A percentile compares a stretch with the other conserved stretches of the same genome.
Evolutionary conservation across 2,888 invertebrate genomes (phyloP).

Genomic region (Pollenia griseotomentosa): DNA sequence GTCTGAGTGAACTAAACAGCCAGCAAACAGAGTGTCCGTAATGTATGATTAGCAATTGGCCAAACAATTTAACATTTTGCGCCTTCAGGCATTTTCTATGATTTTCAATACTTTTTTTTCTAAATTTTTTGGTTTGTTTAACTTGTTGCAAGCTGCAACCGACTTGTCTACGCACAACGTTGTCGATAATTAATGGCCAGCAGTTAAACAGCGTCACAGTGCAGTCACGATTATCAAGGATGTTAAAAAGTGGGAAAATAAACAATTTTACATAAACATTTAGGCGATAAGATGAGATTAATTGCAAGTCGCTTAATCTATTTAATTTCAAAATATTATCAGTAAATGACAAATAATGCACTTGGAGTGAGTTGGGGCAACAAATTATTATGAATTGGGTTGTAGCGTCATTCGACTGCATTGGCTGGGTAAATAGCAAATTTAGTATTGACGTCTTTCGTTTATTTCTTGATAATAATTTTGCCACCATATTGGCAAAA

Average conservation of each 20-base stretch:
- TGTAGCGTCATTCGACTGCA: background rate
- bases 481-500: too few relatives aligned
- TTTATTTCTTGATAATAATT: too few relatives aligned
- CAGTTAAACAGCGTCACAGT: conserved; percentile 52
- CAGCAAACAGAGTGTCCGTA: conserved; percentile 21
- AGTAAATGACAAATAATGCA: conserved; percentile 32
- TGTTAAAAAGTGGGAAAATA: conserved; percentile 41
- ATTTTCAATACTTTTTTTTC: conserved; percentile 18
- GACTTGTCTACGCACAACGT: conserved; percentile 60
- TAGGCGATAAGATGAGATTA: conserved; percentile 53
- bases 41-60: conserved; percentile 67
- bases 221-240: conserved; percentile 64
- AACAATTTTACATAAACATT: conserved; percentile 52
- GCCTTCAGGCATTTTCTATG: conserved; percentile 41
- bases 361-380: background rate
- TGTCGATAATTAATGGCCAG: conserved; percentile 52
- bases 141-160: conserved; percentile 48
- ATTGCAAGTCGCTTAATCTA: conserved; percentile 36
- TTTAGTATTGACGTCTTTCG: too few relatives aligned
- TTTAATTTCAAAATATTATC: conserved; percentile 52
- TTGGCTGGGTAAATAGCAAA: too few relatives aligned
- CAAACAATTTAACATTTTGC: conserved; percentile 67
- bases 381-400: background rate
- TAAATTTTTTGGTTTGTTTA: conserved; percentile 12
- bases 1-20: background rate